A percentile compares a stretch with the other conserved stretches of the same genome.
These are phyloP conservation scores for Cataglyphis hispanica DNA, from an alignment of 1,140 invertebrate species.

Conservation along the genomic window DNA sequence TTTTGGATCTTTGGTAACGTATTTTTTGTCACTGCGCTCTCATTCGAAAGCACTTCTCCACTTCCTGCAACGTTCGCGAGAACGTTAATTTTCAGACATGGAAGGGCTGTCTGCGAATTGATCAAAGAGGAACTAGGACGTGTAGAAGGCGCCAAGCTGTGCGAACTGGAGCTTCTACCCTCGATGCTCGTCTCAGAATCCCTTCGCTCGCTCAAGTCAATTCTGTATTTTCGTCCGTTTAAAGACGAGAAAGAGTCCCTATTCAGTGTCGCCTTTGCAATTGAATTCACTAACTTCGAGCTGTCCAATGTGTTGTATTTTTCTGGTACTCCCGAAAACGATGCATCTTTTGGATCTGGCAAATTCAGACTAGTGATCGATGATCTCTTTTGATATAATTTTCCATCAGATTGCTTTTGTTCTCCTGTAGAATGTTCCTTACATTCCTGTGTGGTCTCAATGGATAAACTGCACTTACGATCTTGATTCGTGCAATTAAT, in stretches of 20 bases:
- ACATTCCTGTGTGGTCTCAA: conserved; percentile 32
- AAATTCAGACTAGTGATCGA: conserved; percentile 81
- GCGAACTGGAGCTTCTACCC: conserved; percentile 76
- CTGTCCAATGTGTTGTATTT: conserved; percentile 81
- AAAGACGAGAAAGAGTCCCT: conserved; percentile 79
- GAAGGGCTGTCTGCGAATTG: conserved; percentile 76
- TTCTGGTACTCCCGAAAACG: conserved; percentile 79
- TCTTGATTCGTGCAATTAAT: conserved; percentile 43
- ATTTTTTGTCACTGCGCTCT: conserved; percentile 61
- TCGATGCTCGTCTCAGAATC: conserved; percentile 79
- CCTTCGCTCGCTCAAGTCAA: conserved; percentile 72
- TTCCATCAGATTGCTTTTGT: conserved; percentile 63
- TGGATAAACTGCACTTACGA: conserved; percentile 58
- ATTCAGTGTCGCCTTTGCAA: conserved; percentile 66
- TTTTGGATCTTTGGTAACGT: conserved; percentile 78
- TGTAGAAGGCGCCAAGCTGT: conserved; percentile 76
- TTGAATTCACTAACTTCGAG: conserved; percentile 68
- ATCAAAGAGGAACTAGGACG: conserved; percentile 82
- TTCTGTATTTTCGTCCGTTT: conserved; percentile 77
- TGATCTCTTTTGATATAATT: conserved; percentile 75
- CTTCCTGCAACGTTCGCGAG: not conserved
- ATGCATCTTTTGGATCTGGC: conserved; percentile 77
- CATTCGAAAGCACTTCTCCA: conserved; percentile 41
- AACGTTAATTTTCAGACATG: conserved; percentile 67
- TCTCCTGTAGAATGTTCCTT: conserved; percentile 35